These are phyloP conservation scores for Callimorpha dominula DNA, from an alignment of 2,888 invertebrate species.

Conservation along the genomic window DNA sequence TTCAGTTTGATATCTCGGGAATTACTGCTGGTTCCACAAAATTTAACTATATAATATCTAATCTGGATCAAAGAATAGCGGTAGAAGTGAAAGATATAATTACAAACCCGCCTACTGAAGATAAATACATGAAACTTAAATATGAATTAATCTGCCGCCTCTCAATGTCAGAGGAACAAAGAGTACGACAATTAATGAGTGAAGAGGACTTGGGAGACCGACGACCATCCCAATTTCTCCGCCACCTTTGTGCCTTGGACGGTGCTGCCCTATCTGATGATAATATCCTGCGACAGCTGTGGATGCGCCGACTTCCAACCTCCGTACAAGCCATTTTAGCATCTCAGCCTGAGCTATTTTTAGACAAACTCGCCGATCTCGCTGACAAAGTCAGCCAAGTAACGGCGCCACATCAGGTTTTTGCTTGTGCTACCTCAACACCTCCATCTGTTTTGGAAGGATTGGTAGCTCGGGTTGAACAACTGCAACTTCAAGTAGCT, in stretches of 20 bases:
- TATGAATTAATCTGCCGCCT: not conserved
- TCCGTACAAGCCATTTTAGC: not conserved
- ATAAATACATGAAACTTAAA: not conserved
- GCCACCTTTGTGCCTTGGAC: not conserved
- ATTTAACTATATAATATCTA: too few relatives aligned
- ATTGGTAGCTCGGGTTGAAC: too few relatives aligned
- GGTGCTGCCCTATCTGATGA: not conserved
- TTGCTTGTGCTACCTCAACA: too few relatives aligned
- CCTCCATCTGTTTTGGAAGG: too few relatives aligned
- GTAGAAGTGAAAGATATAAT: too few relatives aligned
- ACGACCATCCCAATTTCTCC: not conserved
- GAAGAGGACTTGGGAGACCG: not conserved
- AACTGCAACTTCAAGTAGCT: too few relatives aligned
- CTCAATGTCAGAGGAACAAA: not conserved
- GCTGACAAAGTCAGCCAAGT: not conserved
- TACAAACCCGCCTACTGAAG: too few relatives aligned
- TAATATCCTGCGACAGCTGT: not conserved
- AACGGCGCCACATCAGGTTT: too few relatives aligned
- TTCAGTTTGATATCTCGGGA: too few relatives aligned
- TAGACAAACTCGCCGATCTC: not conserved
- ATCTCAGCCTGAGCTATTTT: not conserved
- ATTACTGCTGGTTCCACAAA: too few relatives aligned
- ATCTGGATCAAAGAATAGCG: too few relatives aligned
- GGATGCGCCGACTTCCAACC: not conserved
- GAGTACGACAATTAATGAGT: not conserved